Base-by-base conservation (phyloP, 2,113 vertebrate genomes). In the Anarrhichthys ocellatus region DNA sequence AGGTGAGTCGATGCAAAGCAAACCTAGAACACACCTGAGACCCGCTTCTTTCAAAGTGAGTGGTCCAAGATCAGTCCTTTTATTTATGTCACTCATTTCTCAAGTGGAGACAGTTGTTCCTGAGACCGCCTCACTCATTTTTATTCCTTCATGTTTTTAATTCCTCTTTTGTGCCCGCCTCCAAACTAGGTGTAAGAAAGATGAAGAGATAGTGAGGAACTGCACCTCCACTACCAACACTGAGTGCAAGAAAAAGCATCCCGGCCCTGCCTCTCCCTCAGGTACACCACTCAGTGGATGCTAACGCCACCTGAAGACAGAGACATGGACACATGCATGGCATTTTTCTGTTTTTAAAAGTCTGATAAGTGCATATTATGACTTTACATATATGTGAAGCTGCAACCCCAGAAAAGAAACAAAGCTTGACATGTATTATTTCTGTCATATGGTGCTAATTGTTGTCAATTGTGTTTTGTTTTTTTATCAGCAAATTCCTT, bases 221-320 rank as follows among this genome's bases (percentile, higher is more conserved):
- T 96, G 95, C 80, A 95, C 89, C 17, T 3, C 88, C 2, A 91
- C 82, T 48, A 42, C 79, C 44, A 88, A 95, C 86, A 90, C 89
- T 0, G 85, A 70, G 36, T 95, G 94, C 85, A 90, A 90, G 83
- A 92, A 84, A 22, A 56, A 14, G 40, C 38, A 6, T 2, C 3
- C 17, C 5, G 22, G 7, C 3, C 1, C 90, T 2, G 76, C 0
- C 58, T 17, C 27, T 32, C 0, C 3, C 34, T n/a, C 68, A 76
- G 87, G 87, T 89, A 87, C 11, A 18, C 13, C 0, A 2, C 20
- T 9, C 18, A 34, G 40, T 42, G 9, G 38, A n/a, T 9, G 17
- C 13, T 15, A 24, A 13, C 0, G 44, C 32, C 9, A 14, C 11
- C 27, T 29, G 17, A 29, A 42, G 7, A 32, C 5, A 20, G 56